Base-by-base conservation (phyloP, 2,888 invertebrate species). In the Synanthedon myopaeformis region DNA sequence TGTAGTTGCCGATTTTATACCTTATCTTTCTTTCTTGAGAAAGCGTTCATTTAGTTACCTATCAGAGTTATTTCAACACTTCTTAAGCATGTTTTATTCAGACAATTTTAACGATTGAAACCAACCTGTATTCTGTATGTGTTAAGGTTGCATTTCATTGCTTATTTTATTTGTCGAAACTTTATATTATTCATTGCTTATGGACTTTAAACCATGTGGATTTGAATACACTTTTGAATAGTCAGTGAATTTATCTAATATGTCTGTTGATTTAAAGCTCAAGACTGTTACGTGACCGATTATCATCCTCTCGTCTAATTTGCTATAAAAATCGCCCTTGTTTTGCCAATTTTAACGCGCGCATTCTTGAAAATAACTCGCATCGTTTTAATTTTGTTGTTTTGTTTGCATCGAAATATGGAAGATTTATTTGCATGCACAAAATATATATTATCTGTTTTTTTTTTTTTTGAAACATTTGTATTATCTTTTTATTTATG, bases 221-320 rank as follows among this genome's bases (percentile, higher is more conserved):
- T 45, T 45, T 45, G 14, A 45, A 45, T 45, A 13, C 45, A 8
- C 13, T 45, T 45, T 45, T 14, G 45, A 45, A 45, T 45, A n/a
- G 45, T 13, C 45, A 10, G 6, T n/a, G 5, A n/a, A 45, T 13
- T 42, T 45, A 13, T 49, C 23, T 23, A 13, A 62, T 69, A 71
- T 69, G 69, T 64, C 69, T 66, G 63, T 69, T 68, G 73, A 76
- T 79, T 79, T 70, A 78, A 79, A 81, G 78, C 74, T 76, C 66
- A 61, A 67, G 66, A 61, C 64, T 61, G 63, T 72, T 79, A 80
- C 79, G 79, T 80, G 80, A 79, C 77, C 76, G 71, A 72, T 78
- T 79, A 76, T 35, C 35, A 35, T 70, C 63, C 65, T 59, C 65
- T 72, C 70, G 63, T 74, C 71, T 79, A 72, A 79, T 77, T 77